Evolutionary conservation across 2,888 invertebrate species (phyloP).

Genomic region (Pteria penguin): DNA sequence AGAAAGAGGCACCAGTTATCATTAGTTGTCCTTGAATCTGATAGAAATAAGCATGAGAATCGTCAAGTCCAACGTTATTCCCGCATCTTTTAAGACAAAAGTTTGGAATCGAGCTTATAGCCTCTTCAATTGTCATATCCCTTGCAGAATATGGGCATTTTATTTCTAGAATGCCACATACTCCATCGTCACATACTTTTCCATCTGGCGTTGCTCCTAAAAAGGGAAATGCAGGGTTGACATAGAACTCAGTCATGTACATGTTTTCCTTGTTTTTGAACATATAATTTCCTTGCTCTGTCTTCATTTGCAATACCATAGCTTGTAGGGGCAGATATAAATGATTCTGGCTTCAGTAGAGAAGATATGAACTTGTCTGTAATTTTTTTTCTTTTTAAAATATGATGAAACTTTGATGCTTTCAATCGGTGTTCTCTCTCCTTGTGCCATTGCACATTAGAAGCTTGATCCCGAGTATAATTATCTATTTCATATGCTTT

Average conservation of each 20-base stretch:
- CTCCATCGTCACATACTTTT: no score
- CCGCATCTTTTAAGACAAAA: no score
- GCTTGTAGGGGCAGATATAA: slow-evolving; percentile 5
- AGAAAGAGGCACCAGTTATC: no score
- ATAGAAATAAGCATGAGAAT: no score
- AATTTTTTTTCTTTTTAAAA: slow-evolving; percentile 8
- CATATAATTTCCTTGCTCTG: slow-evolving; percentile 2
- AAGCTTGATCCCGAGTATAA: background rate
- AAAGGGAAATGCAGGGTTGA: slow-evolving; percentile 1
- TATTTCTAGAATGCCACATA: no score
- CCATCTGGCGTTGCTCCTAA: no score
- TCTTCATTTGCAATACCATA: slow-evolving; percentile 11
- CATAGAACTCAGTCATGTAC: background rate
- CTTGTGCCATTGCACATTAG: background rate
- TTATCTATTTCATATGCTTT: background rate
- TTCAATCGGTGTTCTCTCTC: background rate
- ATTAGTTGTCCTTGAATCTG: no score
- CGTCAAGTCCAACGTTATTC: no score
- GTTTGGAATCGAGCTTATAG: no score
- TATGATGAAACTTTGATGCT: slow-evolving; percentile 3
- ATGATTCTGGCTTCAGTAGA: background rate
- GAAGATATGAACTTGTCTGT: background rate
- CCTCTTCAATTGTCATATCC: background rate
- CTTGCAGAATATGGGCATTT: no score
- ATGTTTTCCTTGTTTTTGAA: background rate